Percentiles rank a stretch among this genome's conserved stretches.
Evolutionary conservation across 2,113 vertebrate genomes (phyloP).

Genomic region (Macquaria australasica): DNA sequence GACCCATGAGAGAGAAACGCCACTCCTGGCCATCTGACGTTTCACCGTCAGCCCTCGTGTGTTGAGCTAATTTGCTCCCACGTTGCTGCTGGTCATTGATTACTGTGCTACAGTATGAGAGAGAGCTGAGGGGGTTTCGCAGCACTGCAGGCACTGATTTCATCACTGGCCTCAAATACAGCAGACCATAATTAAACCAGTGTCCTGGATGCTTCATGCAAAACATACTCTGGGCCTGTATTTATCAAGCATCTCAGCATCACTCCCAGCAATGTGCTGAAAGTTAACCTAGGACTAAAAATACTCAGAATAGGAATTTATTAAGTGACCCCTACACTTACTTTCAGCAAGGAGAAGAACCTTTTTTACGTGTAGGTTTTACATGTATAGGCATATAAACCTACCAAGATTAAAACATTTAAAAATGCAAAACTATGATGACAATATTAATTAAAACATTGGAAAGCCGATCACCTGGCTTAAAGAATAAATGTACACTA

Average conservation of each 20-base stretch:
- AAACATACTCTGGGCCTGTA: background rate
- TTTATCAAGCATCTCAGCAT: slow-evolving; percentile 11
- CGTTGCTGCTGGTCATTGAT: slow-evolving; percentile 74
- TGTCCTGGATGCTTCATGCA: slow-evolving; percentile 10
- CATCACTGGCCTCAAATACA: slow-evolving; percentile 46
- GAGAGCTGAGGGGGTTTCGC: slow-evolving; percentile 41
- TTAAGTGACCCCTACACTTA: background rate
- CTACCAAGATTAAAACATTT: too few relatives aligned
- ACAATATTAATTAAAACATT: background rate
- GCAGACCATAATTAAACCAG: slow-evolving; percentile 33
- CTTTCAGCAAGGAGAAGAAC: background rate
- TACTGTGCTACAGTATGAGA: slow-evolving; percentile 57
- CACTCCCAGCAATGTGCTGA: background rate
- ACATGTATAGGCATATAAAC: too few relatives aligned
- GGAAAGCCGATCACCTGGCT: background rate
- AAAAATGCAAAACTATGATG: background rate
- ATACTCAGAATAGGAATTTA: background rate
- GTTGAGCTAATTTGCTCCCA: slow-evolving; percentile 69
- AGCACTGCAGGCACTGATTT: slow-evolving; percentile 61
- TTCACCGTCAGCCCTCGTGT: slow-evolving; percentile 24
- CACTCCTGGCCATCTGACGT: slow-evolving; percentile 42
- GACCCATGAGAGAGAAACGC: slow-evolving; percentile 27
- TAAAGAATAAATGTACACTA: background rate
- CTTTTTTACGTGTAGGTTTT: too few relatives aligned
- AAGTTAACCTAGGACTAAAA: slow-evolving; percentile 12